A percentile compares a stretch with the other conserved stretches of the same genome.
phyloP scores from a whole-genome alignment of 2,888 invertebrate species.

The Anthophora plumipes region DNA sequence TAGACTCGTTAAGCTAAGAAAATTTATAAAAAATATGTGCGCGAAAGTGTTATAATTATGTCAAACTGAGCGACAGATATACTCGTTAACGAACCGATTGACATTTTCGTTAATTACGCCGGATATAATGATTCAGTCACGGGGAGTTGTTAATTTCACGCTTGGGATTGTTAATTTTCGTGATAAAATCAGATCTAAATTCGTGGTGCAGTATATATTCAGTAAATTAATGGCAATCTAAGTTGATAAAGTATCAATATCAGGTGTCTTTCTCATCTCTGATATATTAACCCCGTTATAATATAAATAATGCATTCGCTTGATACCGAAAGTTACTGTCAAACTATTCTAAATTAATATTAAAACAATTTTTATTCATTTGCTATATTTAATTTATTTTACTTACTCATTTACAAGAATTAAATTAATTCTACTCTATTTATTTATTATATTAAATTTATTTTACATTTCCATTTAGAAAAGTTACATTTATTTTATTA shows the following conservation, averaged over 20 bases:
- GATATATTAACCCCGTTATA: background rate
- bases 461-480: no score
- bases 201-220: background rate
- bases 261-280: background rate
- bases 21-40: background rate
- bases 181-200: conserved; percentile 5
- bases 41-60: background rate
- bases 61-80: background rate
- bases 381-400: no score
- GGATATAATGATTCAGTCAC: conserved; percentile 3
- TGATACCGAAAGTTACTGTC: no score
- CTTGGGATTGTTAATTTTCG: conserved; percentile 11
- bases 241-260: background rate
- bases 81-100: conserved; percentile 1
- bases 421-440: no score
- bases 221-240: background rate
- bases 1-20: no score
- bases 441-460: no score
- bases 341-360: background rate
- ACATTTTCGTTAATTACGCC: conserved; percentile 13
- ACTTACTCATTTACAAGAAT: no score
- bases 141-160: conserved; percentile 12
- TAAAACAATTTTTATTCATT: no score
- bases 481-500: no score
- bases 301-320: background rate